phyloP scores from a whole-genome alignment of 2,113 vertebrate genomes.

The Brachirus orientalis region DNA sequence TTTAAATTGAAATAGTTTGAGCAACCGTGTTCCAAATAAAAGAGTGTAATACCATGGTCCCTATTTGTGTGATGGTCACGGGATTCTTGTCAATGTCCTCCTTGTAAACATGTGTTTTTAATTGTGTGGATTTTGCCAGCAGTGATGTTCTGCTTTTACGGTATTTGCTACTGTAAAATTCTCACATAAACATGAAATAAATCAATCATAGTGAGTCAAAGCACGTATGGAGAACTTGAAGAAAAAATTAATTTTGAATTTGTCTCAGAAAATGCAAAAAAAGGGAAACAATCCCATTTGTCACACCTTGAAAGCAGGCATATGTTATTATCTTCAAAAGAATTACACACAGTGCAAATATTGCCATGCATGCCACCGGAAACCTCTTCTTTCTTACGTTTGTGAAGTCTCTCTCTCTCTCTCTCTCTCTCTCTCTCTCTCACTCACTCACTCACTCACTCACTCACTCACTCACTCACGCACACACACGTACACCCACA shows the following conservation, averaged over 20 bases:
- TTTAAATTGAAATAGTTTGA: too few species aligned
- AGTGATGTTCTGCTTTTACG: background rate
- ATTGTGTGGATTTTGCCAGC: too few species aligned
- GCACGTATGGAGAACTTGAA: constrained; percentile 1
- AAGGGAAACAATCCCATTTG: constrained; percentile 44
- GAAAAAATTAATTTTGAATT: constrained; percentile 48
- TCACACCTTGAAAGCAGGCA: constrained; percentile 41
- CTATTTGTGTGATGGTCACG: background rate
- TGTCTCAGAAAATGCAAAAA: constrained; percentile 21
- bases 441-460: too few species aligned
- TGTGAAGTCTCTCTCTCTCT: too few species aligned
- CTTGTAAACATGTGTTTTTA: background rate
- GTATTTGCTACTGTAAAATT: too few species aligned
- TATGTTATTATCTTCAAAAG: constrained; percentile 66
- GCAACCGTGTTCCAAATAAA: background rate
- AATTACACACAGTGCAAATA: constrained; percentile 34
- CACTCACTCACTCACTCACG: too few species aligned
- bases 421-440: too few species aligned
- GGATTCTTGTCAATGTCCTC: background rate
- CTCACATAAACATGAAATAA: too few species aligned
- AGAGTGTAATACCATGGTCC: background rate
- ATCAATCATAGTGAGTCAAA: constrained; percentile 18
- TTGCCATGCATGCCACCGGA: constrained; percentile 18
- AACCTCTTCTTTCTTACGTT: background rate
- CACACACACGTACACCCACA: constrained; percentile 17